These are phyloP conservation scores for Urocitellus parryii DNA, from an alignment of 2,113 vertebrate genomes.

Conservation along the genomic window DNA sequence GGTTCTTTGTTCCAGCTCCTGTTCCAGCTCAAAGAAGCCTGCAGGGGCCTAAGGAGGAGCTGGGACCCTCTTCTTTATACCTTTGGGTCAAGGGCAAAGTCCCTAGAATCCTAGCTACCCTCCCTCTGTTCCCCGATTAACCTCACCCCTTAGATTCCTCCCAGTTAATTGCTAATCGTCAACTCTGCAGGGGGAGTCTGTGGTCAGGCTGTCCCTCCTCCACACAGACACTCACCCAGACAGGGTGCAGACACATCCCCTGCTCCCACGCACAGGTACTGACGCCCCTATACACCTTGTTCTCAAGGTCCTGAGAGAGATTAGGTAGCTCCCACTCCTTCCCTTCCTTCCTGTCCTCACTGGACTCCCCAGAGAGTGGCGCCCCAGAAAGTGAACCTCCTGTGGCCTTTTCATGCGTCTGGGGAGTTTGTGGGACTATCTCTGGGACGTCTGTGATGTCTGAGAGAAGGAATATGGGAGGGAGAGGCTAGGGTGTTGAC, in stretches of 20 bases:
- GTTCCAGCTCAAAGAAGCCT: constrained; percentile 6
- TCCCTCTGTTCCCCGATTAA: constrained; percentile 71
- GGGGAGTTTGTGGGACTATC: not conserved
- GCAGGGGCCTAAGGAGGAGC: not conserved
- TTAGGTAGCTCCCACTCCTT: not conserved
- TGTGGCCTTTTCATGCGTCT: not conserved
- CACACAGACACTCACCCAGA: not conserved
- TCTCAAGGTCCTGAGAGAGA: not conserved
- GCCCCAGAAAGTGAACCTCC: not conserved
- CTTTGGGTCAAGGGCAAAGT: constrained; percentile 87
- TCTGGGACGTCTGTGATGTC: not conserved
- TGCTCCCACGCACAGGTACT: not conserved
- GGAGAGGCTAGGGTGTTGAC: not conserved
- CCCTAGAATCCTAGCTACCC: constrained; percentile 78
- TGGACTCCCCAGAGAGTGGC: not conserved
- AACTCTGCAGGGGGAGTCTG: constrained; percentile 37
- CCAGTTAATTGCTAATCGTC: constrained; percentile 89
- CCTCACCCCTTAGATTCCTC: constrained; percentile 85
- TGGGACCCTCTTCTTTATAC: constrained; percentile 83
- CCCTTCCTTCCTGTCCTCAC: not conserved
- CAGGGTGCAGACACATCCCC: not conserved
- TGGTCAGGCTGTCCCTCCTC: constrained; percentile 1
- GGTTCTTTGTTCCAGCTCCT: constrained; percentile 7
- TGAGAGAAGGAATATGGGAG: not conserved
- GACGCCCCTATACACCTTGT: not conserved